Percentiles rank a stretch among this genome's conserved stretches.
Evolutionary conservation across 2,113 vertebrate species (phyloP).

Genomic region (Ptychochromis oligacanthus): DNA sequence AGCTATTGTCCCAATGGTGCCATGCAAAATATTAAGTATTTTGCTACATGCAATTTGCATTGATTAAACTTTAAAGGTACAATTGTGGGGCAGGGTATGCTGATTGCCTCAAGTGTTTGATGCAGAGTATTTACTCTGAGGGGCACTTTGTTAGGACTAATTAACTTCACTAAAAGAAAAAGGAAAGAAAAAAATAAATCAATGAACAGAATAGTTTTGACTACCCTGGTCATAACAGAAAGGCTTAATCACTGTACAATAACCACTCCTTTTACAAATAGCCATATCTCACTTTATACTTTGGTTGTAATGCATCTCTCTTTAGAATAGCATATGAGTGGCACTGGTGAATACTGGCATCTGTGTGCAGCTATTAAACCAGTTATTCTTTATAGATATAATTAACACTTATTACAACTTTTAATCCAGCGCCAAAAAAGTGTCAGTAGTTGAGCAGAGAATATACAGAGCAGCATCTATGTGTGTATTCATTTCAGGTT

Average conservation of each 20-base stretch:
- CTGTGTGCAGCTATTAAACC: background rate
- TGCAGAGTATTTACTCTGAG: conserved; percentile 69
- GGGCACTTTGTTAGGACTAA: conserved; percentile 76
- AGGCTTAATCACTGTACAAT: background rate
- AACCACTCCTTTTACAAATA: background rate
- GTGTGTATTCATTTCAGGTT: conserved; percentile 80
- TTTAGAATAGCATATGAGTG: background rate
- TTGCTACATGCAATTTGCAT: conserved; percentile 74
- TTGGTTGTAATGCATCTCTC: background rate
- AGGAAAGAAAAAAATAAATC: conserved; percentile 50
- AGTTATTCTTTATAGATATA: background rate
- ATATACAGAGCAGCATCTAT: conserved; percentile 58
- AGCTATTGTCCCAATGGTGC: conserved; percentile 46
- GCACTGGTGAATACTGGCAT: background rate
- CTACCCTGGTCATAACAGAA: background rate
- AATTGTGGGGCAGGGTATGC: conserved; percentile 57
- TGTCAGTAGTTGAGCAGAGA: conserved; percentile 27
- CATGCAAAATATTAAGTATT: conserved; percentile 65
- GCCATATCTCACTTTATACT: background rate
- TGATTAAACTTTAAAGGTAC: conserved; percentile 77
- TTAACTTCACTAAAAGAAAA: conserved; percentile 62
- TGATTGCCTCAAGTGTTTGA: conserved; percentile 72
- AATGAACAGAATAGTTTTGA: conserved; percentile 37
- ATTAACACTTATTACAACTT: conserved; percentile 15
- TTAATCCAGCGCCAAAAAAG: background rate